Evolutionary conservation across 2,113 vertebrate species (phyloP), one percentile per base, ranked within the genome.

Genomic region (Motacilla tschutschensis): DNA sequence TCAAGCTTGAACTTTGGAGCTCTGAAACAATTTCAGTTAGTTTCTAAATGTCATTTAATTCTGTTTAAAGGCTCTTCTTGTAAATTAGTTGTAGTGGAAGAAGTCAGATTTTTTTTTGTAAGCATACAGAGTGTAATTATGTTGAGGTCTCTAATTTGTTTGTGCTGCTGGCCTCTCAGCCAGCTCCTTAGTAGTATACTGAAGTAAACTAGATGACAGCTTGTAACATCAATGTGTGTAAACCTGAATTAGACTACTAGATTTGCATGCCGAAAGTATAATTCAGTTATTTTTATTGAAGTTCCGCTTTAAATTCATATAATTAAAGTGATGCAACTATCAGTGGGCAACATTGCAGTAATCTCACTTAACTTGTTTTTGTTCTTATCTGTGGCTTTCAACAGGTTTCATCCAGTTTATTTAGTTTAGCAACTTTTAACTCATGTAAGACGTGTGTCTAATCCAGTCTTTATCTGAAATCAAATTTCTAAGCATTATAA

Each of bases 401-500:
- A 12, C 6, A 36, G 9, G 20, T 79, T 38, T 67, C 24, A 57
- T 64, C 28, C 47, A 59, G 41, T 79, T 79, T 51, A 48, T 54
- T 76, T 59, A 36, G 18, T 63, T 84, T 59, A 73, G 50, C 38
- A 74, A 19, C 31, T 86, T 89, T 63, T 43, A 57, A 74, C 29
- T 57, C 33, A 12, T 22, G 7, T 28, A 73, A 53, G 22, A 18
- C 82, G 18, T 70, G 31, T 64, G 46, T 88, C 48, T 85, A 50
- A 48, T 50, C 40, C 26, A 60, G 24, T 74, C 53, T 57, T 83
- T 19, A 53, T 28, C 57, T 64, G 73, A 57, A 79, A 77, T 74
- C 60, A 91, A 29, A 47, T 83, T 65, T 57, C 65, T 92, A 73
- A 95, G 43, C 66, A n/a, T 84, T 76, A 41, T 57, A 78, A 90